Conservation (phyloP, 2,113 vertebrate species). For the Onychostruthus taczanowskii region DNA sequence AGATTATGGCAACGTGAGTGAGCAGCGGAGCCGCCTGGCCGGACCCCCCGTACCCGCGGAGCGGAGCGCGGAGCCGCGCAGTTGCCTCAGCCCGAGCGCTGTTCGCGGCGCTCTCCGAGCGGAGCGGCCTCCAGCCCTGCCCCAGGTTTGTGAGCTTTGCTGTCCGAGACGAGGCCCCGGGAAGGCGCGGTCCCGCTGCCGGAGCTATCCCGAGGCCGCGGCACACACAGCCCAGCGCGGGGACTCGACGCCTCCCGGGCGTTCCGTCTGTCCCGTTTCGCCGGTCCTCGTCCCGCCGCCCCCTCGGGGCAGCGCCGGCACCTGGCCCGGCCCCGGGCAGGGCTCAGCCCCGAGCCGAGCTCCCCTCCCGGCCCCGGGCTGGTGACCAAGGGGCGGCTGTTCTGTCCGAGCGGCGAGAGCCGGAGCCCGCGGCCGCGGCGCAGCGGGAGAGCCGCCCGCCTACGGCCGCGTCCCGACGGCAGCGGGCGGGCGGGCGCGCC, state of each 20-base stretch:
- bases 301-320: neutral
- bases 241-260: neutral
- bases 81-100: neutral
- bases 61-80: neutral
- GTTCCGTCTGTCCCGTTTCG: too few species aligned
- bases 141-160: slow-evolving; percentile 31
- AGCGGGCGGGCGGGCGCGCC: neutral
- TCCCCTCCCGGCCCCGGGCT: neutral
- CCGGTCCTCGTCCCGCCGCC: neutral
- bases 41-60: neutral
- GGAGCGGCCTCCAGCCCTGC: slow-evolving; percentile 8
- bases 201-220: neutral
- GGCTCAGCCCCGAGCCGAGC: neutral
- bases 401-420: neutral
- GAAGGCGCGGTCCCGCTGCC: neutral
- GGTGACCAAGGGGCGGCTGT: neutral
- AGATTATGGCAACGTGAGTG: slow-evolving; percentile 14
- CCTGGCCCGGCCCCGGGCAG: neutral
- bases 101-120: neutral
- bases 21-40: neutral
- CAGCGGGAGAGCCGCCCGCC: neutral
- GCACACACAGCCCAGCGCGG: neutral
- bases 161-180: neutral
- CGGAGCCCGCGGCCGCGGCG: neutral
- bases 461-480: neutral